Percentiles rank a stretch among this genome's conserved stretches.
Conservation (phyloP, 2,797 vertebrate genomes). For the Cichlasoma orientale region DNA sequence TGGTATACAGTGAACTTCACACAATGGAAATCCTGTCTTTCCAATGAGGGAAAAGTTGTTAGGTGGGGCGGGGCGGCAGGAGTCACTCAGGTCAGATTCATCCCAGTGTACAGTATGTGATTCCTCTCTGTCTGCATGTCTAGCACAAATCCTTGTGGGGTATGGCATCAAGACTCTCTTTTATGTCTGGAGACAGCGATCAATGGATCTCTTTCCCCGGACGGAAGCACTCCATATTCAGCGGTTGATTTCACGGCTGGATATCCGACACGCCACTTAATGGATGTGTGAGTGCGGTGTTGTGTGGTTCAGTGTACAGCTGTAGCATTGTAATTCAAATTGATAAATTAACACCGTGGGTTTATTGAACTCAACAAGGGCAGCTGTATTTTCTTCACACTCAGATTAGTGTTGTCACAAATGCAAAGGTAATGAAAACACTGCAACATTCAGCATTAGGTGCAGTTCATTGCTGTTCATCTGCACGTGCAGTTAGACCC, state of each 20-base stretch:
- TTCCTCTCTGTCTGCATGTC: slow-evolving; percentile 50
- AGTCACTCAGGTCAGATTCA: slow-evolving; percentile 50
- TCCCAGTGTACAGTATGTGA: slow-evolving; percentile 27
- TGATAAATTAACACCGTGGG: slow-evolving; percentile 61
- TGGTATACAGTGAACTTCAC: neutral
- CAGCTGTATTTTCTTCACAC: slow-evolving; percentile 8
- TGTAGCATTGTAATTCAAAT: slow-evolving; percentile 52
- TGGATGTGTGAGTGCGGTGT: slow-evolving; percentile 48
- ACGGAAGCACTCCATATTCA: slow-evolving; percentile 77
- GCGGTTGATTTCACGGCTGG: slow-evolving; percentile 73
- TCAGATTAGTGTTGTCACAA: slow-evolving; percentile 21
- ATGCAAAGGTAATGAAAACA: slow-evolving; percentile 29
- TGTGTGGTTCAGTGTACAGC: slow-evolving; percentile 30
- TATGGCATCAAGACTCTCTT: slow-evolving; percentile 69
- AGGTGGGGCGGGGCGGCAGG: neutral
- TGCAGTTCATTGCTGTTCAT: neutral
- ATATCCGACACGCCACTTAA: slow-evolving; percentile 72
- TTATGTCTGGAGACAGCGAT: slow-evolving; percentile 75
- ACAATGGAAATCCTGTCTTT: neutral
- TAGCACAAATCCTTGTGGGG: slow-evolving; percentile 56
- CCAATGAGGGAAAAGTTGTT: slow-evolving; percentile 5
- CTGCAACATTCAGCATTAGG: neutral
- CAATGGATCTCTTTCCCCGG: slow-evolving; percentile 65
- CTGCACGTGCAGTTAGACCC: neutral
- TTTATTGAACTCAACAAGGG: slow-evolving; percentile 40